Conservation (phyloP, 2,888 invertebrate genomes). For the Temnothorax unifasciatus region DNA sequence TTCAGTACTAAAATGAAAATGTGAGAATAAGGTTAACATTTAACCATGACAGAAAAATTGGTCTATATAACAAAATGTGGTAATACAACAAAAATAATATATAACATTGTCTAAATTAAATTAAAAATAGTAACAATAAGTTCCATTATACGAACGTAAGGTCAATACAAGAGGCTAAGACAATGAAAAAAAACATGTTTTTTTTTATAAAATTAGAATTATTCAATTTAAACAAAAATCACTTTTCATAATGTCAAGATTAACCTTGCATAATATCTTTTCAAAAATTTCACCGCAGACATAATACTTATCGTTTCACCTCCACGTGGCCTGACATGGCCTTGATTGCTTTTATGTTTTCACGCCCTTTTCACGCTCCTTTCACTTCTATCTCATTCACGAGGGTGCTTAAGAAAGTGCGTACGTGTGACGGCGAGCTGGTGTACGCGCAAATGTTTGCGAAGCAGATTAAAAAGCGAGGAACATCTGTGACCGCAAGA, state of each 20-base stretch:
- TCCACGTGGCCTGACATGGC: too few species aligned
- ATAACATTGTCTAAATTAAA: too few species aligned
- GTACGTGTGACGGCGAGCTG: conserved; percentile 5
- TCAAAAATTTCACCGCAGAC: neutral
- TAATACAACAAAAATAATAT: too few species aligned
- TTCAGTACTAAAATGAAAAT: too few species aligned
- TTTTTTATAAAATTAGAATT: too few species aligned
- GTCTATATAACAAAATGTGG: too few species aligned
- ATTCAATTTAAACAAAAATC: neutral
- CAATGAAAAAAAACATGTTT: too few species aligned
- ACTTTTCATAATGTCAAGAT: neutral
- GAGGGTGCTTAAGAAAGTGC: conserved; percentile 3
- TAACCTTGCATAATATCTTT: neutral
- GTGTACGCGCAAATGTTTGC: conserved; percentile 37
- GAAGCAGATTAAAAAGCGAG: conserved; percentile 67
- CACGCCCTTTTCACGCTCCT: neutral
- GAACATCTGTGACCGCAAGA: conserved; percentile 58
- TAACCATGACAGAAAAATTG: too few species aligned
- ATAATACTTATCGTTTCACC: conserved; percentile 12
- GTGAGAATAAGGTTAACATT: too few species aligned
- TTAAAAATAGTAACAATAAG: too few species aligned
- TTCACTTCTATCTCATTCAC: neutral
- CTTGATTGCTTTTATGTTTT: conserved; percentile 19
- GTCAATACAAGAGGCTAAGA: too few species aligned
- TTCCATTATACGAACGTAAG: too few species aligned